Evolutionary conservation across 1,140 invertebrate genomes (phyloP), one percentile per base, ranked within the genome.

Genomic region (Diorhabda sublineata): DNA sequence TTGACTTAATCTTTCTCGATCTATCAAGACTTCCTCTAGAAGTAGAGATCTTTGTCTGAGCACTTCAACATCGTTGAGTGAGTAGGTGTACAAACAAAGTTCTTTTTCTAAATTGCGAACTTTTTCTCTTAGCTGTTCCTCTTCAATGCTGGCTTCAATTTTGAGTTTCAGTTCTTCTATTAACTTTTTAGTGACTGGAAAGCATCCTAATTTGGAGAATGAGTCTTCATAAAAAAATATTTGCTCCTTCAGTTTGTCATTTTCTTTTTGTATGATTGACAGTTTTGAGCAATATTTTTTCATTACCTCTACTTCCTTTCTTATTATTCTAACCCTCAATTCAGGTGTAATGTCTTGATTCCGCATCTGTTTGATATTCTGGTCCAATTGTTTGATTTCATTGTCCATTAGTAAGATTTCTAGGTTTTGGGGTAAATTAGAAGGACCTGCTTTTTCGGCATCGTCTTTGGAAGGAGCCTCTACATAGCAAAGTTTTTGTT

Each of bases 211-310:
- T 9, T 9, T 26, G 4, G 11, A 56, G 9, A 56, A 26, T 44
- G 26, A 61, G 57, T 66, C 64, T 58, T 56, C 68, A 64, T 56
- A 62, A 67, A 58, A 63, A 5, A 5, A 68, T 5, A 52, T 64
- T 61, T 67, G 69, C n/a, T 63, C 44, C 63, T 71, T 75, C 8
- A 78, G 58, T 5, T 66, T 57, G 5, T 65, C 42, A 61, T 78
- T 78, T 64, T 77, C 75, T 42, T 72, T 68, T 70, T 76, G 74
- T 44, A 78, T 74, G 8, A 63, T 65, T 6, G 74, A 72, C 6
- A 78, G 47, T 65, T 77, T 74, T 2, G 74, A 7, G 59, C 75
- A 78, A 62, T 76, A 78, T 56, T 67, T 69, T 64, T 76, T 78
- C 9, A 78, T 56, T 3, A 77, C 73, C 47, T 73, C 72, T 1